Conservation (phyloP, 2,113 vertebrate species). For the Prinia subflava region DNA sequence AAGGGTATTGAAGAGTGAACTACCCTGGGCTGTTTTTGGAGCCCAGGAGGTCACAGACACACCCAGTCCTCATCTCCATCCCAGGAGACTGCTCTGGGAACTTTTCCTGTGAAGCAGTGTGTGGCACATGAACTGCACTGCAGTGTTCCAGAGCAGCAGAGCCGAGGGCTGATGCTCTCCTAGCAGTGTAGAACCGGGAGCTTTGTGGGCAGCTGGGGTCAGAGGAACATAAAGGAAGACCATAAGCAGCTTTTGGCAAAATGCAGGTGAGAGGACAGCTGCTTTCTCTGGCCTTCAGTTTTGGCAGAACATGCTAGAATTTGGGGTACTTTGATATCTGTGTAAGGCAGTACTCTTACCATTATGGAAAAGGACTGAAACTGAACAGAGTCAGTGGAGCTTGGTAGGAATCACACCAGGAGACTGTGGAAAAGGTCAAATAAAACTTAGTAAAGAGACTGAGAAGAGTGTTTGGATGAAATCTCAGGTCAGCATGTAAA, state of each 20-base stretch:
- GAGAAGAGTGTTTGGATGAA: neutral
- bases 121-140: neutral
- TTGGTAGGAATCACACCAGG: neutral
- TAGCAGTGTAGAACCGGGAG: neutral
- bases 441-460: neutral
- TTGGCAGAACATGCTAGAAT: neutral
- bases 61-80: neutral
- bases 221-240: neutral
- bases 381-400: neutral
- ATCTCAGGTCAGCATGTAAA: neutral
- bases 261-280: neutral
- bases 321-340: neutral
- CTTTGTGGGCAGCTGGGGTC: neutral
- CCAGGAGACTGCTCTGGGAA: neutral
- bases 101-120: neutral
- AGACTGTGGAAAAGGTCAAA: conserved; percentile 8
- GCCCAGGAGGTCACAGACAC: neutral
- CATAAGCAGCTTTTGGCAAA: neutral
- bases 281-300: neutral
- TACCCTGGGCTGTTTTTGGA: neutral
- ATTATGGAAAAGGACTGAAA: neutral
- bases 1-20: neutral
- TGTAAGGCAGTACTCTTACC: neutral
- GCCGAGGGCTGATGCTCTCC: neutral
- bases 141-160: neutral